These are phyloP conservation scores for Argentina silus DNA, from an alignment of 2,797 vertebrate genomes.

Conservation along the genomic window DNA sequence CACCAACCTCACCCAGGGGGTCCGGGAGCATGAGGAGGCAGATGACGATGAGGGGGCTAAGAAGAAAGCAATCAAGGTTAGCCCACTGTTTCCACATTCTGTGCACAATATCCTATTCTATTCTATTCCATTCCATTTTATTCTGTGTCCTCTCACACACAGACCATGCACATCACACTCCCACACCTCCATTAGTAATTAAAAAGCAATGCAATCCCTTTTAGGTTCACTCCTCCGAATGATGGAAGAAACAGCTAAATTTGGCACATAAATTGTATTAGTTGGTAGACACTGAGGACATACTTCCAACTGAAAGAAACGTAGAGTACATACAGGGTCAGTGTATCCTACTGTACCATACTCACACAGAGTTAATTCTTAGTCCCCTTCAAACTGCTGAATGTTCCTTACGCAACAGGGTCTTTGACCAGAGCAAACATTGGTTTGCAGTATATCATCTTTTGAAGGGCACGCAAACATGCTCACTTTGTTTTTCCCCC, in stretches of 20 bases:
- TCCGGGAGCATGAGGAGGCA: conserved; percentile 92
- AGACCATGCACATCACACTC: not conserved
- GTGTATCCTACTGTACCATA: no score
- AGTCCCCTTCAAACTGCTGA: conserved; percentile 23
- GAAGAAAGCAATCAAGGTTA: conserved; percentile 88
- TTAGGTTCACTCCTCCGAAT: no score
- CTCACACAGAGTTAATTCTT: not conserved
- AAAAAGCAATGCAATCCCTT: no score
- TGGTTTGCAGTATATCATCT: conserved; percentile 23
- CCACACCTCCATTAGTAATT: no score
- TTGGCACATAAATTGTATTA: no score
- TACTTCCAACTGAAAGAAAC: no score
- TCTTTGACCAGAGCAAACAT: conserved; percentile 36
- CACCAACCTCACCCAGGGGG: conserved; percentile 95
- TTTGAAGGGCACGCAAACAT: conserved; percentile 7
- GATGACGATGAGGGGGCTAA: conserved; percentile 86
- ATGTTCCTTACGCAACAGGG: conserved; percentile 30
- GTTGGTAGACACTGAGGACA: no score
- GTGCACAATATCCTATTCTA: not conserved
- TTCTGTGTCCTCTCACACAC: no score
- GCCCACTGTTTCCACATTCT: not conserved
- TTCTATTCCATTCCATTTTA: not conserved
- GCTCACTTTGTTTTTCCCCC: not conserved
- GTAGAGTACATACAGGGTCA: no score
- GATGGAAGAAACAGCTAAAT: no score